Conservation (phyloP, 1,140 invertebrate genomes). For the Cotesia typhae region DNA sequence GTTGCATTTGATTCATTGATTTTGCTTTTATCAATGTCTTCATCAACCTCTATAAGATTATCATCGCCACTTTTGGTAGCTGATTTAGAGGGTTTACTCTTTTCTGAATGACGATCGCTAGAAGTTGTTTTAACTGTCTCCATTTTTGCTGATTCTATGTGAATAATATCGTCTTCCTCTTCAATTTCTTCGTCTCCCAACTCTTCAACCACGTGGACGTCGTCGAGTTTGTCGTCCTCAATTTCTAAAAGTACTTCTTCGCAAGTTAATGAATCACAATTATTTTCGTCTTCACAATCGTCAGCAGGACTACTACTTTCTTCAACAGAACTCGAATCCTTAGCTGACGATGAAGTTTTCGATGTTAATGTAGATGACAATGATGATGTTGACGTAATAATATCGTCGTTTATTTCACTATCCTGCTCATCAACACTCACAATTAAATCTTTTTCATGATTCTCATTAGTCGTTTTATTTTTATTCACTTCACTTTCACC, state of each 20-base stretch:
- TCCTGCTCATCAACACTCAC: no score
- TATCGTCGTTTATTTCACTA: no score
- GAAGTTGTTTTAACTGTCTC: background rate
- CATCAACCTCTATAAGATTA: background rate
- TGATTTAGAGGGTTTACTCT: no score
- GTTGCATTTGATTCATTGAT: background rate
- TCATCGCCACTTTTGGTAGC: background rate
- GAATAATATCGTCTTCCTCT: background rate
- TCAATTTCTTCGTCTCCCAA: background rate
- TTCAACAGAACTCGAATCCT: no score
- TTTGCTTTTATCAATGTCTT: background rate
- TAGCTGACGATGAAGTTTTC: no score
- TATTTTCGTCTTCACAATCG: background rate
- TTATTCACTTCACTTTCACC: no score
- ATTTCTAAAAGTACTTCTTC: conserved; percentile 18
- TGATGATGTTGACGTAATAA: no score
- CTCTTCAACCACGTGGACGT: background rate
- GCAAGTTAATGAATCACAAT: background rate
- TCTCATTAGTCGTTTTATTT: no score
- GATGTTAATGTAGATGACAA: no score
- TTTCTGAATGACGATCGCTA: background rate
- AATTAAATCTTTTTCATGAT: no score
- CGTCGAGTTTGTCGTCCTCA: background rate
- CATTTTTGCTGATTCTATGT: background rate
- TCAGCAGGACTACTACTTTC: no score